phyloP scores from a whole-genome alignment of 2,888 invertebrate species.

The Ashinkailepas kermadecensis region DNA sequence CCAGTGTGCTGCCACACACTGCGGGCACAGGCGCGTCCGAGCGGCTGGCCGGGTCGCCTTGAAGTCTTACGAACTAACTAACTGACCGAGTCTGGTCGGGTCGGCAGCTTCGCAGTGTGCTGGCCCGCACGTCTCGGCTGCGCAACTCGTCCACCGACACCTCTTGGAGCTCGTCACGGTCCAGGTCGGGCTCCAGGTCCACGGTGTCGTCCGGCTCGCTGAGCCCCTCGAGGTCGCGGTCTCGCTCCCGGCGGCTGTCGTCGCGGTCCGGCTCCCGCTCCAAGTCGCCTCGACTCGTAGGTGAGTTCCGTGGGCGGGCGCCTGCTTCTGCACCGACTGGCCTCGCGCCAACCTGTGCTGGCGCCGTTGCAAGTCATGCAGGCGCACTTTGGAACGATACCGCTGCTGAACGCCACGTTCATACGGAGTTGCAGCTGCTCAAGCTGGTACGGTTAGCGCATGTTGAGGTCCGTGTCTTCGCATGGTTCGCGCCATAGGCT shows the following conservation, averaged over 20 bases:
- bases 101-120: slow-evolving; percentile 8
- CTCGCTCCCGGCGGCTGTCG: neutral
- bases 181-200: neutral
- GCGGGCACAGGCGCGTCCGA: too few species aligned
- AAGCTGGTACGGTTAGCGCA: too few species aligned
- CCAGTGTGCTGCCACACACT: too few species aligned
- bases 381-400: too few species aligned
- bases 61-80: neutral
- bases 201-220: neutral
- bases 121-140: neutral
- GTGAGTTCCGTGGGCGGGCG: neutral
- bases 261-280: neutral
- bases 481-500: too few species aligned
- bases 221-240: neutral
- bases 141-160: neutral
- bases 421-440: too few species aligned
- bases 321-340: too few species aligned
- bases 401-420: too few species aligned
- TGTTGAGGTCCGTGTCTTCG: too few species aligned
- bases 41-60: too few species aligned
- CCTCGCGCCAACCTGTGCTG: too few species aligned
- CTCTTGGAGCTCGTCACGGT: neutral
- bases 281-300: neutral
- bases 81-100: neutral
- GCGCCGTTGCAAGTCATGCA: too few species aligned